Percentiles rank a stretch among this genome's conserved stretches.
These are phyloP conservation scores for Gibbula magus DNA, from an alignment of 2,888 invertebrate species.

Conservation along the genomic window DNA sequence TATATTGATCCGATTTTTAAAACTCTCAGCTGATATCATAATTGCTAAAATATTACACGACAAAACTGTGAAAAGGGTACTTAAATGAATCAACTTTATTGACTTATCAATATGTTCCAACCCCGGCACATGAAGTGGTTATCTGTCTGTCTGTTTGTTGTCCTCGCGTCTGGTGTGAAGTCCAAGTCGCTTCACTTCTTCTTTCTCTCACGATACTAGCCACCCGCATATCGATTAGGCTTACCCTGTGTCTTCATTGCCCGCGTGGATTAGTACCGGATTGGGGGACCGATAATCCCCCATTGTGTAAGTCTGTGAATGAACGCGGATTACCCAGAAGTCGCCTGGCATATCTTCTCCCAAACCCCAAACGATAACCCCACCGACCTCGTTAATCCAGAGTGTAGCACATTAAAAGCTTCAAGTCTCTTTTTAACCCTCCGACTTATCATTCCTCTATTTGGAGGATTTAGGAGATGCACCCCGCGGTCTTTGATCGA, in stretches of 20 bases:
- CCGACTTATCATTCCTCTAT: conserved; percentile 1
- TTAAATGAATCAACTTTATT: not conserved
- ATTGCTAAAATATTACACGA: too few species aligned
- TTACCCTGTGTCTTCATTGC: not conserved
- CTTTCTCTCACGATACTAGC: too few species aligned
- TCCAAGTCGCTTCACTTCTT: too few species aligned
- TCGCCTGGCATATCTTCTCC: not conserved
- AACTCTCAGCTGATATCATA: too few species aligned
- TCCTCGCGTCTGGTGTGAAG: too few species aligned
- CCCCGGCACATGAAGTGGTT: not conserved
- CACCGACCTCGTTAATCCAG: not conserved
- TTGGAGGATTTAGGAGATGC: conserved; percentile 4
- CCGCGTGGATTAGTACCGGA: not conserved
- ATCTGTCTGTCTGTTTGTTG: not conserved
- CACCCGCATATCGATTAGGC: too few species aligned
- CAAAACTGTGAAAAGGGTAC: too few species aligned
- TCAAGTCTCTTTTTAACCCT: not conserved
- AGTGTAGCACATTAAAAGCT: not conserved
- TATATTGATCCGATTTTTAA: too few species aligned
- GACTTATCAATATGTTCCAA: not conserved
- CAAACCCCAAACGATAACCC: not conserved
- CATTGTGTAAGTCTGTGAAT: conserved; percentile 5
- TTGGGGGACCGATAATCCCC: not conserved
- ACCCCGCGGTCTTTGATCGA: conserved; percentile 13
- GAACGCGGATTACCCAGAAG: not conserved